Conservation (phyloP, 2,888 invertebrate species). For the Callyntrura sp. region DNA sequence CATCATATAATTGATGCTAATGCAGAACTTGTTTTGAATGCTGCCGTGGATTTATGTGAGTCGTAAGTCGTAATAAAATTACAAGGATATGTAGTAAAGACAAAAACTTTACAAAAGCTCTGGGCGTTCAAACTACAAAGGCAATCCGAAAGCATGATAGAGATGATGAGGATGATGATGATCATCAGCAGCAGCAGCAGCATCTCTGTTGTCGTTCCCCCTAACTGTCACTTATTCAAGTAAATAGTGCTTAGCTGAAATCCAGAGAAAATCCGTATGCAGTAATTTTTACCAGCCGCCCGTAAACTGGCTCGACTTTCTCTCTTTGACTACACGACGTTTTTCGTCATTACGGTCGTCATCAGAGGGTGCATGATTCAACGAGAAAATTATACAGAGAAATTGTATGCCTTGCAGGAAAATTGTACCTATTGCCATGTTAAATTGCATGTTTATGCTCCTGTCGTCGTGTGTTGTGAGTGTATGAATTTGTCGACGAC, state of each 20-base stretch:
- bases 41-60: conserved; percentile 23
- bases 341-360: not conserved
- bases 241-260: conserved; percentile 51
- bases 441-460: not conserved
- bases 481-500: not conserved
- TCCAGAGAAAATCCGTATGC: conserved; percentile 15
- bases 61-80: not conserved
- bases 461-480: not conserved
- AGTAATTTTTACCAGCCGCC: not conserved
- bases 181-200: not conserved
- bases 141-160: not conserved
- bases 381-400: conserved; percentile 22
- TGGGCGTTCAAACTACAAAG: not conserved
- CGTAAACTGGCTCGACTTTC: conserved; percentile 6
- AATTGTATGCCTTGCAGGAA: not conserved
- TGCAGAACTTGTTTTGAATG: not conserved
- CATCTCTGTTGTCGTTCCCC: not conserved
- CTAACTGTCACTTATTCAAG: not conserved
- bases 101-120: not conserved
- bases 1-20: conserved; percentile 30
- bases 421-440: not conserved
- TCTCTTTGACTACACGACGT: not conserved
- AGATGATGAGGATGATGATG: conserved; percentile 29
- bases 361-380: conserved; percentile 7
- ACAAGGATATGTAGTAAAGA: not conserved